Evolutionary conservation across 2,797 vertebrate species (phyloP).

Genomic region (Gobionotothen gibberifrons): DNA sequence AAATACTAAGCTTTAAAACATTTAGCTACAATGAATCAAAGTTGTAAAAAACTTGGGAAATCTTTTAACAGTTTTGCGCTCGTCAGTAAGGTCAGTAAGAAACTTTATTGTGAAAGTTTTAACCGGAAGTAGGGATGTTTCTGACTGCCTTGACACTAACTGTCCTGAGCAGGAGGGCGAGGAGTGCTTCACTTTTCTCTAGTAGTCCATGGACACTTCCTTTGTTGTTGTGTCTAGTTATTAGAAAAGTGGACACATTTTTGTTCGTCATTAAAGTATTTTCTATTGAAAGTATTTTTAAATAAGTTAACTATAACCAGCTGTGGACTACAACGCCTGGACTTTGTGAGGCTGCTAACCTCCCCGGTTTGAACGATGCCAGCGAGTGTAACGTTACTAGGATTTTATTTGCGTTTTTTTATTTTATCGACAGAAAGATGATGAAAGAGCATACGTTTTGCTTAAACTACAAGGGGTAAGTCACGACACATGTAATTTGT

Average conservation of each 20-base stretch:
- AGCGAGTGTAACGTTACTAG: conserved; percentile 12
- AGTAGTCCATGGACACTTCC: conserved; percentile 28
- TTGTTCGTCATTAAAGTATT: not conserved
- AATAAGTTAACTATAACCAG: not conserved
- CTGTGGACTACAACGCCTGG: not conserved
- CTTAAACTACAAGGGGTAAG: conserved; percentile 46
- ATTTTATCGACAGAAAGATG: conserved; percentile 15
- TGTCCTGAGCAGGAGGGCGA: conserved; percentile 35
- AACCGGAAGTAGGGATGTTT: conserved; percentile 26
- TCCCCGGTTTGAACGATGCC: conserved; percentile 39
- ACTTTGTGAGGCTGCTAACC: not conserved
- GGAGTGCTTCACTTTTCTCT: conserved; percentile 48
- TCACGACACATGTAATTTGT: not conserved
- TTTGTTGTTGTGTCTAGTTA: conserved; percentile 41
- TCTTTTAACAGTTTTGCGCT: not conserved
- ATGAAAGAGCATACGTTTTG: conserved; percentile 2
- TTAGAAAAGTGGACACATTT: not conserved
- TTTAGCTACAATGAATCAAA: not conserved
- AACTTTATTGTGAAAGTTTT: conserved; percentile 45
- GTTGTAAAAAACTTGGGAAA: not conserved
- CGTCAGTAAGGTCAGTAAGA: no score
- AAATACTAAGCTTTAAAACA: no score
- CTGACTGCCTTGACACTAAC: not conserved
- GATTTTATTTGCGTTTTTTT: conserved; percentile 38
- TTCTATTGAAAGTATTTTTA: not conserved